Evolutionary conservation across 1,140 invertebrate genomes (phyloP).

Genomic region (Listronotus oregonensis): DNA sequence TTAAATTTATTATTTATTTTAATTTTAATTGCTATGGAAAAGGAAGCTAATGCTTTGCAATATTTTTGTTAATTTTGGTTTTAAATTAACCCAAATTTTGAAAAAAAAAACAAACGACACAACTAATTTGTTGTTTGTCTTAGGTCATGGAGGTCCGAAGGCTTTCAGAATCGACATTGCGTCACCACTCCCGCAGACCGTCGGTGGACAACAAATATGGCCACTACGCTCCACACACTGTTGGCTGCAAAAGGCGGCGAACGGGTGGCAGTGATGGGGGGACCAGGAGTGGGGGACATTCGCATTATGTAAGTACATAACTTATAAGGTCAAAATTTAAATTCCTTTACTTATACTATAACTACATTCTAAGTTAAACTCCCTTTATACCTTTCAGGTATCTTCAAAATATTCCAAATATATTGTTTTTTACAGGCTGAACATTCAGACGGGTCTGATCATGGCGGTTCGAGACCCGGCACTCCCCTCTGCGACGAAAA

Average conservation of each 20-base stretch:
- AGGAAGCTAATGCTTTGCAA: too few relatives aligned
- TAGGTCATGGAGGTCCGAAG: conserved; percentile 61
- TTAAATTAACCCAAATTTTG: too few relatives aligned
- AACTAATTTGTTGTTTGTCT: too few relatives aligned
- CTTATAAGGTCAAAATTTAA: not conserved
- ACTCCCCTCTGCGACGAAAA: conserved; percentile 83
- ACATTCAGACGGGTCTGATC: conserved; percentile 58
- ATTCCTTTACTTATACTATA: not conserved
- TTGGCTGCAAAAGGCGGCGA: conserved; percentile 55
- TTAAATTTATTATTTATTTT: too few relatives aligned
- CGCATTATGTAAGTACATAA: conserved; percentile 30
- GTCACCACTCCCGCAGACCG: conserved; percentile 59
- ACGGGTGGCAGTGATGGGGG: conserved; percentile 55
- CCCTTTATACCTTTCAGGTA: too few relatives aligned
- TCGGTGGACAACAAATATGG: conserved; percentile 59
- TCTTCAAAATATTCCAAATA: too few relatives aligned
- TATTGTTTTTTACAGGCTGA: conserved; percentile 55
- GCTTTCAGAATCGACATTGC: conserved; percentile 59
- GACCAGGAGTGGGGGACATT: conserved; percentile 36
- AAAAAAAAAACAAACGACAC: too few relatives aligned
- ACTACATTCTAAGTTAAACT: too few relatives aligned
- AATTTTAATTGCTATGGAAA: too few relatives aligned
- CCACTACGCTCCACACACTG: conserved; percentile 51
- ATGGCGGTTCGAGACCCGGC: conserved; percentile 74
- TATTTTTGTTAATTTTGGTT: too few relatives aligned